Conservation (phyloP, 2,113 vertebrate genomes). For the Sinocyclocheilus grahami region DNA sequence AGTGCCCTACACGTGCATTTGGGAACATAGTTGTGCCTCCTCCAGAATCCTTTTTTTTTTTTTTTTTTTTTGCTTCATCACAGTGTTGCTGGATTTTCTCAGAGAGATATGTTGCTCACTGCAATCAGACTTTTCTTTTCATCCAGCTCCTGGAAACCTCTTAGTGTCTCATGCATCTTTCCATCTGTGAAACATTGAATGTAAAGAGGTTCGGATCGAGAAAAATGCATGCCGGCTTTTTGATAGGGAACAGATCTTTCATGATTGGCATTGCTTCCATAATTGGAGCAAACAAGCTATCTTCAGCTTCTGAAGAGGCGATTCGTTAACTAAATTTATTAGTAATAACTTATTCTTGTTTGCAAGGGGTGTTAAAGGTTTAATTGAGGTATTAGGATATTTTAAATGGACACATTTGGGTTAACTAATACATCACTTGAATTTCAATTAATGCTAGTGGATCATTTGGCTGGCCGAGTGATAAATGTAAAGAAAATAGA, state of each 20-base stretch:
- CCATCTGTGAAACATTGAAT: slow-evolving; percentile 50
- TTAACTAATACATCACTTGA: slow-evolving; percentile 46
- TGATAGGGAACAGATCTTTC: slow-evolving; percentile 35
- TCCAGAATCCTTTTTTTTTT: slow-evolving; percentile 64
- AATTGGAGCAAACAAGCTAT: slow-evolving; percentile 17
- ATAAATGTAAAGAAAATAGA: slow-evolving; percentile 55
- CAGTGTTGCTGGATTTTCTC: slow-evolving; percentile 59
- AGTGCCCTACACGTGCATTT: slow-evolving; percentile 19
- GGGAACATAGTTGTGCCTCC: slow-evolving; percentile 51
- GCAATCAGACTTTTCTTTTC: slow-evolving; percentile 77
- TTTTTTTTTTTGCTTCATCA: slow-evolving; percentile 52
- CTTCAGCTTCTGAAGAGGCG: slow-evolving; percentile 37
- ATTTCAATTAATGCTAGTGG: slow-evolving; percentile 54
- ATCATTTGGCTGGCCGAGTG: slow-evolving; percentile 79
- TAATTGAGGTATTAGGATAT: slow-evolving; percentile 37
- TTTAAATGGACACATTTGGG: slow-evolving; percentile 45
- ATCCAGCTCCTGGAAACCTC: not conserved
- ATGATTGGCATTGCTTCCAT: slow-evolving; percentile 12
- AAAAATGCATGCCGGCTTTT: slow-evolving; percentile 6
- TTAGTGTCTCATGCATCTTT: not conserved
- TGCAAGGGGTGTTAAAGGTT: slow-evolving; percentile 20
- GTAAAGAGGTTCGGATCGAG: slow-evolving; percentile 52
- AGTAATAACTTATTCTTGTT: slow-evolving; percentile 46
- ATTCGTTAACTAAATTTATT: slow-evolving; percentile 46
- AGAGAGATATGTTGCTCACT: slow-evolving; percentile 64